Percentiles rank a stretch among this genome's conserved stretches.
phyloP scores from a whole-genome alignment of 2,888 invertebrate genomes.

The Parelbella ahira region DNA sequence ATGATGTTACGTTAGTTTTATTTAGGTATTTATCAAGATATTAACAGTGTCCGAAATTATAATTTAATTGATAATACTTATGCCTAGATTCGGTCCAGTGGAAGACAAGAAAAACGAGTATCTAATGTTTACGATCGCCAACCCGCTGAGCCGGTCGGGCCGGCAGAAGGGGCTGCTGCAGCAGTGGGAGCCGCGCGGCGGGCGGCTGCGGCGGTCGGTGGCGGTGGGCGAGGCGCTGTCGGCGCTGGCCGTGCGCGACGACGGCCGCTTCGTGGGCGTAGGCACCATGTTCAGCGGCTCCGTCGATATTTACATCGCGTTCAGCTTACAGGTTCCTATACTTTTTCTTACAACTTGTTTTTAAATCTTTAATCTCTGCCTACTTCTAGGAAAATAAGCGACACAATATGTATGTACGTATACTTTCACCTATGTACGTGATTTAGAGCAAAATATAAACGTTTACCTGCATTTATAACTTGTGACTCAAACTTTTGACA shows the following conservation, averaged over 20 bases:
- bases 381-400: too few relatives aligned
- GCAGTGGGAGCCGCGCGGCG: constrained; percentile 82
- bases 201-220: constrained; percentile 71
- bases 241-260: constrained; percentile 92
- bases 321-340: constrained; percentile 90
- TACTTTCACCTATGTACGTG: too few relatives aligned
- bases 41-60: too few relatives aligned
- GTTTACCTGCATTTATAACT: too few relatives aligned
- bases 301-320: constrained; percentile 93
- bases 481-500: too few relatives aligned
- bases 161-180: constrained; percentile 88
- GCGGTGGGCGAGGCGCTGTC: constrained; percentile 86
- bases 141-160: constrained; percentile 87
- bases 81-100: constrained; percentile 85
- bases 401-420: too few relatives aligned
- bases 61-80: too few relatives aligned
- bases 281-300: constrained; percentile 97
- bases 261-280: constrained; percentile 94
- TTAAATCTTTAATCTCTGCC: too few relatives aligned
- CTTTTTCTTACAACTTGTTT: too few relatives aligned
- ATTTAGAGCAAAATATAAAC: too few relatives aligned
- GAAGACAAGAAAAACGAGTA: constrained; percentile 83
- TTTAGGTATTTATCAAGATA: too few relatives aligned
- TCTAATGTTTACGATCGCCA: constrained; percentile 89
- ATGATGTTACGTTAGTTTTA: too few relatives aligned